These are phyloP conservation scores for Paramormyrops kingsleyae DNA, from an alignment of 2,113 vertebrate species.

Conservation along the genomic window DNA sequence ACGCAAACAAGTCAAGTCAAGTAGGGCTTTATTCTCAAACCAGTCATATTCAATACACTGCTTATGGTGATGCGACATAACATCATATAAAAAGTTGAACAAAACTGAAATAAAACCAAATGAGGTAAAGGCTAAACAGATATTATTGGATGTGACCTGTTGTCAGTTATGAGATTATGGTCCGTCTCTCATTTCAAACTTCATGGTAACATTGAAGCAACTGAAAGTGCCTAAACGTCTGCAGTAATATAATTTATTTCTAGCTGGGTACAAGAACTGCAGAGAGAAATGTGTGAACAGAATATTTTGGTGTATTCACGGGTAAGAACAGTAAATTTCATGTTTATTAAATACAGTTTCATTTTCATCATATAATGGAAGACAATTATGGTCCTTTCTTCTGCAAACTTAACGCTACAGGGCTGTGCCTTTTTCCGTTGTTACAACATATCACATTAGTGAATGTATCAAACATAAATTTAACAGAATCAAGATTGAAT, in stretches of 20 bases:
- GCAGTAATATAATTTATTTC: background rate
- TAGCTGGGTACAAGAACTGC: background rate
- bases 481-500: background rate
- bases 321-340: background rate
- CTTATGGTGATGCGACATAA: no score
- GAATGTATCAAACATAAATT: background rate
- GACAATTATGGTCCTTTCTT: background rate
- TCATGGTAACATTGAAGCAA: background rate
- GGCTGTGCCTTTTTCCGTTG: no score
- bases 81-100: background rate
- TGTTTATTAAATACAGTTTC: no score
- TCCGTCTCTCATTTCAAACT: background rate
- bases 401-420: background rate
- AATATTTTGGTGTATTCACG: background rate
- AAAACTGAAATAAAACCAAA: background rate
- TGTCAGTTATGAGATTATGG: background rate
- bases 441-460: background rate
- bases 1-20: no score
- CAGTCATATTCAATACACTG: background rate
- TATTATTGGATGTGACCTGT: background rate
- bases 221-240: background rate
- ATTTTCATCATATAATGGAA: background rate
- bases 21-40: background rate
- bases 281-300: background rate
- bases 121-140: background rate